Evolutionary conservation across 1,140 invertebrate genomes (phyloP).

Genomic region (Glossosoma conforme): DNA sequence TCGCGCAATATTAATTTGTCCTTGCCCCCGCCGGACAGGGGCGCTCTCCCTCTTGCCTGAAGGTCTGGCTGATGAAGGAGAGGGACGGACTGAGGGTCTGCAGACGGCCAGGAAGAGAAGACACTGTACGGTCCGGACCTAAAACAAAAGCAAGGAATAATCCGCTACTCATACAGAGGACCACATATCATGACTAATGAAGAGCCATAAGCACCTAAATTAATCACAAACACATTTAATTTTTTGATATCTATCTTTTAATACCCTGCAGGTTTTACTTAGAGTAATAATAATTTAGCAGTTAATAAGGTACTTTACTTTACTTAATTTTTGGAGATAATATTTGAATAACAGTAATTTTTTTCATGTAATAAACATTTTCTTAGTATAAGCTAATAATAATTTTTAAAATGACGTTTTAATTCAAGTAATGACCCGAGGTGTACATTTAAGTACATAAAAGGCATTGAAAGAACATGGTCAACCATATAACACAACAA

Average conservation of each 20-base stretch:
- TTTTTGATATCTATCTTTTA: neutral
- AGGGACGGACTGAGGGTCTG: neutral
- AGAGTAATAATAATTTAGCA: too few species aligned
- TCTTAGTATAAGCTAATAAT: too few species aligned
- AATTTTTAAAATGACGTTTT: too few species aligned
- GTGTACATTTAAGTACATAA: too few species aligned
- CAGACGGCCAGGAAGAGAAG: slow-evolving; percentile 6
- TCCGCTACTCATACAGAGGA: slow-evolving; percentile 29
- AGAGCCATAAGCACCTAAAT: slow-evolving; percentile 6
- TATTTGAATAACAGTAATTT: too few species aligned
- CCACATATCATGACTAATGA: slow-evolving; percentile 13
- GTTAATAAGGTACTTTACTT: too few species aligned
- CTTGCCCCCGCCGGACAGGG: slow-evolving; percentile 21
- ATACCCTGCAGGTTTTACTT: too few species aligned
- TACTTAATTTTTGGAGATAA: too few species aligned
- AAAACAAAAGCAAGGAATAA: slow-evolving; percentile 30
- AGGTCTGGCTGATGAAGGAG: neutral
- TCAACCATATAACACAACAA: too few species aligned
- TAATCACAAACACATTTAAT: neutral
- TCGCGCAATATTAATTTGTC: slow-evolving; percentile 30
- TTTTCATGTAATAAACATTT: too few species aligned
- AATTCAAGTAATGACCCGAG: too few species aligned
- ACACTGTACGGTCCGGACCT: slow-evolving; percentile 21
- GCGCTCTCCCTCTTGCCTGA: slow-evolving; percentile 5
- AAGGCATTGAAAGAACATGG: too few species aligned